Evolutionary conservation across 1,140 invertebrate species (phyloP), one percentile per base, ranked within the genome.

Genomic region (Zaprionus vittiger): DNA sequence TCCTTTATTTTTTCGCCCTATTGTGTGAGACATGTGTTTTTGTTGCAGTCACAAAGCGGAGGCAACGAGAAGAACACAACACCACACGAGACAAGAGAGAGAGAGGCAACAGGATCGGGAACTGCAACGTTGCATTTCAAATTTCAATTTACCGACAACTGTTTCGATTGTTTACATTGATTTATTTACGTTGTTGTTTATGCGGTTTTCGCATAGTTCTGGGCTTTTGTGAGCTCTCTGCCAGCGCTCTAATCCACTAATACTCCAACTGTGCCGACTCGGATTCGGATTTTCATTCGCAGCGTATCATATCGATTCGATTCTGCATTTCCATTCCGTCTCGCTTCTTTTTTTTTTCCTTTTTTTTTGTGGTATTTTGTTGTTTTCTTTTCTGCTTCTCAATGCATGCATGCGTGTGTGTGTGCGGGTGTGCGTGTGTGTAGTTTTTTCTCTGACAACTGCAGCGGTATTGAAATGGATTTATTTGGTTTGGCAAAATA

Each of bases 71-170:
- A n/a, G 15, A 41, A n/a, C 41, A 44, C 5, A 44, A 44, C 41
- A 47, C 41, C 1, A 47, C 80, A 72, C 56, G 44, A 17, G 7
- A 20, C 44, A 22, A 5, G 20, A 17, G 28, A 41, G 31, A 34
- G 44, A 38, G 56, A 34, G 41, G 47, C 59, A 78, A 67, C 37
- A 37, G 62, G 15, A 52, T 28, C 15, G 24, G 57, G 56, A 65
- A 54, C 61, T 76, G 73, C 64, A 87, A 64, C 67, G 49, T 76
- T 87, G 84, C 78, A 89, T 89, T 89, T 89, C 85, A 89, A 89
- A 89, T 89, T 89, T 89, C 84, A 84, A 89, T 89, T 89, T 84
- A 89, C 85, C 85, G 84, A 89, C 84, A 90, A 89, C 84, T 90
- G 85, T 81, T 90, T 90, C 85, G 85, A 90, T 89, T 84, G 84